Base-by-base conservation (phyloP, 1,140 invertebrate genomes). In the Lutraria rhynchaena region DNA sequence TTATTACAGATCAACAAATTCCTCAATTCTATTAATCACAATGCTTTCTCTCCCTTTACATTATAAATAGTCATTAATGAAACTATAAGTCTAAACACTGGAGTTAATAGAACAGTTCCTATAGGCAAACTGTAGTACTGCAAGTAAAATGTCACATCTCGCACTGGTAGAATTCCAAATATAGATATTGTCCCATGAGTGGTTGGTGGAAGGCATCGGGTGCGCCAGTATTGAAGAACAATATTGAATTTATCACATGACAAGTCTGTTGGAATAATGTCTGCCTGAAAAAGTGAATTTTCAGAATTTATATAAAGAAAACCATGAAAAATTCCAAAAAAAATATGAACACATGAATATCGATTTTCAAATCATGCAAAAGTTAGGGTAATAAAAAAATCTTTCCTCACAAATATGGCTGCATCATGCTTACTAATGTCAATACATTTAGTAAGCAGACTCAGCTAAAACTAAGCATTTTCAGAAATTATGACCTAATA, bases 51-150 rank as follows among this genome's bases (percentile, higher is more conserved):
- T 24, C 22, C 46, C 17, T 46, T 58, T 0, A 81, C 71, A 63
- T 71, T 63, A 49, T 91, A 91, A 3, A 91, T 67, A 9, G 85
- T 51, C 29, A 78, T 76, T 0, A 91, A 67, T 15, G 90, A 85
- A 15, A 88, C 73, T 24, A 89, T 71, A 13, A 91, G 83, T 73
- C 86, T 86, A 13, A 90, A 44, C 4, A 90, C 67, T 17, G 90
- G 90, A 22, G 89, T 89, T 9, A 89, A 29, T 13, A 91, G 74
- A 17, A 89, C 84, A n/a, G 89, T 90, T 2, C 87, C 41, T 9
- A 91, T 81, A 27, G 90, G 89, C 24, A 91, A 75, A 55, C 86
- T 87, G 82, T 91, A 91, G 53, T 90, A 91, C 82, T 91, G 90
- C 29, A 91, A 67, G 71, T 91, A 91, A 44, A 86, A 83, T 7